Evolutionary conservation across 2,888 invertebrate genomes (phyloP), one percentile per base, ranked within the genome.

Genomic region (Endotricha flammealis): DNA sequence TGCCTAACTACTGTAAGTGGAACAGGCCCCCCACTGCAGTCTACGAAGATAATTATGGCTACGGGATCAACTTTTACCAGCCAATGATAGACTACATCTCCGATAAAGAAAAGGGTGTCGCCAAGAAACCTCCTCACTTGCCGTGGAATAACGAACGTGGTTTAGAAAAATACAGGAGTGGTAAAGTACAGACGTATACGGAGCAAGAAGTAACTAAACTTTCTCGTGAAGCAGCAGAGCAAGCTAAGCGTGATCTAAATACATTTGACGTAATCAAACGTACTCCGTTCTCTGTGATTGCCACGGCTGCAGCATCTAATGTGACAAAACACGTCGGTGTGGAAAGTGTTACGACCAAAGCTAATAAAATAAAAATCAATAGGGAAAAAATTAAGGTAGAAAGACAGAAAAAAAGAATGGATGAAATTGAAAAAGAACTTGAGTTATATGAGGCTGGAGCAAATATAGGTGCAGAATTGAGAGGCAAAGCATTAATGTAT

Each of bases 11-110:
- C 35, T 71, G 64, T 44, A 85, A 85, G 52, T 89, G 89, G 88
- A 80, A 72, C 38, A 86, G 85, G 48, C 90, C 90, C 32, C 90
- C 91, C 34, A 91, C 92, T 11, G 71, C 90, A 37, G 90, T 92
- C 39, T 95, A 95, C 81, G 92, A 93, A 64, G 91, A 92, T 73
- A 95, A 95, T 79, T 95, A 95, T 79, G 92, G 92, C 50, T 93
- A 91, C 72, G 94, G 93, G 33, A 93, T 94, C 61, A 93, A 94
- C 80, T 94, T 90, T 76, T 95, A 95, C 78, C 93, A 94, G 72
- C 95, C 95, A 31, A 94, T 95, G 94, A 91, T 95, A 60, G 94
- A 95, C 75, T 94, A 93, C 64, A 90, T 95, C 53, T 91, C 92
- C 63, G 90, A 89, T 28, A 93, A 92, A 79, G 89, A 90, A 50